phyloP scores from a whole-genome alignment of 2,888 invertebrate species.

The Diadegma fenestrale region DNA sequence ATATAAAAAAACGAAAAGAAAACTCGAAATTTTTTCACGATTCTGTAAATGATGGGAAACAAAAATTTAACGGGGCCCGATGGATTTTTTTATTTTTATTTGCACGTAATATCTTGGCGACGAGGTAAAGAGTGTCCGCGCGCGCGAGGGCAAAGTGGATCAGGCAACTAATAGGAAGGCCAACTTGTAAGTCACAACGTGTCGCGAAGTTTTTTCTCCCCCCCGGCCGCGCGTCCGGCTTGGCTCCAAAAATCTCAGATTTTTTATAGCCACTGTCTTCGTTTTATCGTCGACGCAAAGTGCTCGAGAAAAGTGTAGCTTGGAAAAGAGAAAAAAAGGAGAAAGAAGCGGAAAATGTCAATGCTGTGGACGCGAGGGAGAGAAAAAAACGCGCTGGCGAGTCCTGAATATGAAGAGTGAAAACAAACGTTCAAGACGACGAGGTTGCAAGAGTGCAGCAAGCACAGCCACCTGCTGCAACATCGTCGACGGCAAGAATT shows the following conservation, averaged over 20 bases:
- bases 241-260: slow-evolving; percentile 12
- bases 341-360: slow-evolving; percentile 7
- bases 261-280: slow-evolving; percentile 7
- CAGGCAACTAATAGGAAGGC: background rate
- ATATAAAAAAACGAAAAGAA: background rate
- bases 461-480: slow-evolving; percentile 68
- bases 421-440: slow-evolving; percentile 53
- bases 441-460: slow-evolving; percentile 32
- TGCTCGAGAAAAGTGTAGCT: slow-evolving; percentile 36
- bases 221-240: background rate
- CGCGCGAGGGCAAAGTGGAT: background rate
- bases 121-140: background rate
- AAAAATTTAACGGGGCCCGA: background rate
- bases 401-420: slow-evolving; percentile 61
- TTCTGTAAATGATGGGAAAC: background rate
- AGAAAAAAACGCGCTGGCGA: slow-evolving; percentile 13
- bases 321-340: background rate
- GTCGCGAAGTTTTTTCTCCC: slow-evolving; percentile 10
- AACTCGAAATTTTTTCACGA: background rate
- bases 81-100: background rate
- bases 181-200: background rate
- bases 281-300: slow-evolving; percentile 28
- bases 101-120: background rate
- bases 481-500: slow-evolving; percentile 54
- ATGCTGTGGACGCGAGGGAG: background rate